phyloP scores from a whole-genome alignment of 2,888 invertebrate species.

The Phasia obesa region DNA sequence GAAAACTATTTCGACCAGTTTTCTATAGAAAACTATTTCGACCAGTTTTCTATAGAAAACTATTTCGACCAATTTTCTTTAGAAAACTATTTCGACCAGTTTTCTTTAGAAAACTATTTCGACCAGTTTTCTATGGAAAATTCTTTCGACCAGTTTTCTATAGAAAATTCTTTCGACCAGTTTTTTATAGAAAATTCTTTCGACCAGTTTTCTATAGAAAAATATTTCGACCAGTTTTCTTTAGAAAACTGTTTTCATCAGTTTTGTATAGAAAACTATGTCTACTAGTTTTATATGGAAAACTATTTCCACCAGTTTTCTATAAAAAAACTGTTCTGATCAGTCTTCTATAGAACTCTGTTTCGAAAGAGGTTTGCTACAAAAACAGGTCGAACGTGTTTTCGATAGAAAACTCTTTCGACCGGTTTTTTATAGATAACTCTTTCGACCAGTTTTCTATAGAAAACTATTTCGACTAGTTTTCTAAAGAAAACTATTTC shows the following conservation, averaged over 20 bases:
- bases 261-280: background rate
- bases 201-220: background rate
- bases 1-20: background rate
- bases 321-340: background rate
- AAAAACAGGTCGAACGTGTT: no score
- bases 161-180: background rate
- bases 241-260: background rate
- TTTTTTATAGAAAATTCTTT: background rate
- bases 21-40: background rate
- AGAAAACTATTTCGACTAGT: no score
- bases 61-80: no score
- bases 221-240: background rate
- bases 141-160: background rate
- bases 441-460: no score
- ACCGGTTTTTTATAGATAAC: background rate
- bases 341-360: no score
- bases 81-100: no score
- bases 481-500: no score
- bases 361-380: no score
- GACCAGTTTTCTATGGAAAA: background rate
- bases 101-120: no score
- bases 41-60: background rate
- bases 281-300: background rate
- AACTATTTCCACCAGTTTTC: background rate
- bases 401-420: background rate